Percentiles rank a stretch among this genome's conserved stretches.
These are phyloP conservation scores for Microtus oregoni DNA, from an alignment of 2,113 vertebrate species.

Conservation along the genomic window DNA sequence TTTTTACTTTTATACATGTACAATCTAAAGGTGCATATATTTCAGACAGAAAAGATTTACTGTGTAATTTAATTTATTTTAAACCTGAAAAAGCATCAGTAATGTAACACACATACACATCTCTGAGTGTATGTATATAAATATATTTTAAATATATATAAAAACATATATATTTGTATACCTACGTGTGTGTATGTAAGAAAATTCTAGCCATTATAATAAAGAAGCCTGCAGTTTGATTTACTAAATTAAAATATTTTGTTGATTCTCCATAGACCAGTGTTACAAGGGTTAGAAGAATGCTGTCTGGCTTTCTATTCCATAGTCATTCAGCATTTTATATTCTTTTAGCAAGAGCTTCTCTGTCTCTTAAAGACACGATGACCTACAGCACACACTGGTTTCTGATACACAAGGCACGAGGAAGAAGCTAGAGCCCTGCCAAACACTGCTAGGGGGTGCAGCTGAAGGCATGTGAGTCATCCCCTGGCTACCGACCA, in stretches of 20 bases:
- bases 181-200: neutral
- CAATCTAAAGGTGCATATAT: constrained; percentile 49
- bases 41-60: constrained; percentile 52
- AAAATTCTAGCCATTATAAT: neutral
- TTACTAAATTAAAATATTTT: neutral
- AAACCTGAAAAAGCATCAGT: neutral
- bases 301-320: neutral
- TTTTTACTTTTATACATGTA: constrained; percentile 69
- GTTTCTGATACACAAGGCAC: neutral
- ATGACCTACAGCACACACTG: neutral
- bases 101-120: neutral
- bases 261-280: neutral
- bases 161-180: neutral
- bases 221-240: neutral
- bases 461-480: neutral
- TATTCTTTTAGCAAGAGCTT: neutral
- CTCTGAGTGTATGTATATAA: neutral
- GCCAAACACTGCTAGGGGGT: no score
- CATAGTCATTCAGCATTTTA: neutral
- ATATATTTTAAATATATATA: no score
- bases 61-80: constrained; percentile 59
- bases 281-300: neutral
- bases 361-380: neutral
- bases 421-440: neutral
- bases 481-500: neutral